Base-by-base conservation (phyloP, 2,888 invertebrate genomes). In the Tetrapedia diversipes region DNA sequence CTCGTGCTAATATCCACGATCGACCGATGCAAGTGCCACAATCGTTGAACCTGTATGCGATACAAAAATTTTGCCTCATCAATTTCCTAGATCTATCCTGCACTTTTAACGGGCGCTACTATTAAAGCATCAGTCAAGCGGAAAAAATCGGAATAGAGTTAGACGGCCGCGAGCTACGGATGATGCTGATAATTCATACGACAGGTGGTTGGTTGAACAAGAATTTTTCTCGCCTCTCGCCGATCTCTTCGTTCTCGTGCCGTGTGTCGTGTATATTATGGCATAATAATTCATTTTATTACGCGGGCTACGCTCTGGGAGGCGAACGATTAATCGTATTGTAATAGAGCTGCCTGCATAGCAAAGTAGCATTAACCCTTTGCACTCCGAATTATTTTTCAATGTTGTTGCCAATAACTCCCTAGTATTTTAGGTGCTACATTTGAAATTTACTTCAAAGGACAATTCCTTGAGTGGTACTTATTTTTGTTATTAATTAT, bases 321-420 rank as follows among this genome's bases (percentile, higher is more conserved):
- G 45, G 14, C 32, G 45, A 37, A 10, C 70, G 68, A 78, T 82
- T 78, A 82, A 69, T 57, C 51, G 64, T 34, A 69, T 80, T 57
- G 54, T 43, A 24, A 57, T 27, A 37, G 49, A 16, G 29, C 32
- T 29, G 39, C 49, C 10, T 27, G 32, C 22, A n/a, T n/a, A 10
- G 24, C 14, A 10, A 56, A 65, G 66, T n/a, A n/a, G 56, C 71
- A 82, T 82, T 72, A 74, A 82, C 68, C n/a, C n/a, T n/a, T n/a
- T n/a, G n/a, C n/a, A n/a, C n/a, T n/a, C n/a, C n/a, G n/a, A n/a
- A n/a, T n/a, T n/a, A n/a, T n/a, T n/a, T n/a, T n/a, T n/a, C n/a
- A n/a, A n/a, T n/a, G n/a, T n/a, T n/a, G n/a, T n/a, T n/a, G n/a
- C n/a, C n/a, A n/a, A n/a, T n/a, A n/a, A n/a, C n/a, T n/a, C n/a